These are phyloP conservation scores for Leucopternis melanops DNA, from an alignment of 2,113 vertebrate genomes.

Conservation along the genomic window DNA sequence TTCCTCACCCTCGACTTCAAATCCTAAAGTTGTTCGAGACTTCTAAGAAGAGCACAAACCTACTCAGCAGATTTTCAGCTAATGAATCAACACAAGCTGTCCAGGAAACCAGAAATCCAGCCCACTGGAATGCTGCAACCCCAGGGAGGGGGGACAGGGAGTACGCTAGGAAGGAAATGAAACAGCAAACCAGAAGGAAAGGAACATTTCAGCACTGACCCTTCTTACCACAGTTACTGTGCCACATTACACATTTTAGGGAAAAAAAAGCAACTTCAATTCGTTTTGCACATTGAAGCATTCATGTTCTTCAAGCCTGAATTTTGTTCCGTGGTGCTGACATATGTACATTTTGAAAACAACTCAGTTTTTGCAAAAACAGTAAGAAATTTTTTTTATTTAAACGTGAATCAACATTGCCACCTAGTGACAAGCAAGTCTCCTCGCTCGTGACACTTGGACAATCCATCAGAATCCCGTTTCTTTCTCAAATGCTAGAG, in stretches of 20 bases:
- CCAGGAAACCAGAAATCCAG: constrained; percentile 58
- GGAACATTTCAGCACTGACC: not conserved
- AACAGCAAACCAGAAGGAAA: constrained; percentile 22
- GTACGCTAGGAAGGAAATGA: constrained; percentile 29
- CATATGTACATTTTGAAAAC: not conserved
- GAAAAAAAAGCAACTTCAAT: not conserved
- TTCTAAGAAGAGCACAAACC: constrained; percentile 11
- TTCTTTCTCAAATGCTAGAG: not conserved
- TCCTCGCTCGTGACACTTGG: not conserved
- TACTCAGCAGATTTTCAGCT: constrained; percentile 50
- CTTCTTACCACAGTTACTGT: not conserved
- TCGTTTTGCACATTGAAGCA: not conserved
- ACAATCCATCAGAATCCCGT: fast-evolving
- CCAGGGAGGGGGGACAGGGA: not conserved
- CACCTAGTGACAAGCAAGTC: constrained; percentile 51
- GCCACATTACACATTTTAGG: not conserved
- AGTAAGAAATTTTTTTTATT: fast-evolving
- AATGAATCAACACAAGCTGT: constrained; percentile 50
- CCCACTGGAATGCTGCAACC: constrained; percentile 37
- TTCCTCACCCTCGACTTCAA: constrained; percentile 1
- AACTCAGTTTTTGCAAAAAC: not conserved
- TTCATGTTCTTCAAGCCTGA: not conserved
- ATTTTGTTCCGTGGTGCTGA: constrained; percentile 32
- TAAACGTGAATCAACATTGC: constrained; percentile 28
- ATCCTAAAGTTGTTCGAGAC: not conserved